Base-by-base conservation (phyloP, 2,888 invertebrate genomes). In the Tetheella fluctuosa region DNA sequence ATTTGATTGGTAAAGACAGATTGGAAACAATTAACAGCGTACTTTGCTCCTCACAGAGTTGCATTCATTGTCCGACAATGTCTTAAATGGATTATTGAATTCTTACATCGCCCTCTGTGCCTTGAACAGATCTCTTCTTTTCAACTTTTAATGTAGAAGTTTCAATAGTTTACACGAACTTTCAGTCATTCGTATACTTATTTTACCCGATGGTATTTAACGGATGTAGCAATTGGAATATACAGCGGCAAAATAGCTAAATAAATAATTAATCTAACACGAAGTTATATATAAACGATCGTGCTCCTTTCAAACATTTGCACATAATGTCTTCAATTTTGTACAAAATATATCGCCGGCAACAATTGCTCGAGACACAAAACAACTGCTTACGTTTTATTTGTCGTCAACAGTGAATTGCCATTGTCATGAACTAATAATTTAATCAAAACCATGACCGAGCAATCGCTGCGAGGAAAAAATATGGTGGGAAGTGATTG, bases 381-480 rank as follows among this genome's bases (percentile, higher is more conserved):
- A 75, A 69, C 69, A 62, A 65, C 67, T 69, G 72, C 78, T 77
- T 76, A 74, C 71, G 69, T 74, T 73, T 74, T 73, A 75, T 75
- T 75, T 74, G 61, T 64, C 56, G 58, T 34, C 34, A 34, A 13
- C 13, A 3, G 12, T 34, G 13, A 34, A 34, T 34, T 13, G 34
- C 34, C 13, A 7, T 60, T 60, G 17, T 64, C 65, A 57, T 64
- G 61, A 64, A 73, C 74, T 79, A 85, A 86, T 87, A 85, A 84
- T 85, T 86, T 82, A 84, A 87, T 86, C 81, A 83, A 79, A 83
- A 76, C 65, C 71, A 70, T 67, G 62, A 60, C 48, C 64, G 56
- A 42, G 48, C 63, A 68, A 71, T 65, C 64, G 66, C 63, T 68
- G 54, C 62, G 58, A 70, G 73, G 63, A 62, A 68, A 78, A 71